A percentile compares a stretch with the other conserved stretches of the same genome.
phyloP scores from a whole-genome alignment of 2,797 vertebrate species.

The Sciaenops ocellatus region DNA sequence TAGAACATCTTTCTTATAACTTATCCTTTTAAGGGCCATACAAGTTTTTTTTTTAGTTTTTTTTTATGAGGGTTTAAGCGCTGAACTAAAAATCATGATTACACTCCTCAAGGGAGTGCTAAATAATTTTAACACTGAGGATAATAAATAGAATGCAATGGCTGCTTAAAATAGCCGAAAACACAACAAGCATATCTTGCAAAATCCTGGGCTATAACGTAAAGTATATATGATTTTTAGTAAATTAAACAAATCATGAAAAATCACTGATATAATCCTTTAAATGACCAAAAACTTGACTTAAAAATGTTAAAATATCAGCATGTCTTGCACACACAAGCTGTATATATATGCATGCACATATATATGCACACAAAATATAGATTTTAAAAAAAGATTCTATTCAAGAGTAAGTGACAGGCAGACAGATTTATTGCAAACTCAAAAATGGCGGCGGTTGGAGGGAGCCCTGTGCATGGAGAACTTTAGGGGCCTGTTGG shows the following conservation, averaged over 20 bases:
- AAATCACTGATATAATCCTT: neutral
- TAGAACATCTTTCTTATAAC: too few species aligned
- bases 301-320: neutral
- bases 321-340: neutral
- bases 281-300: neutral
- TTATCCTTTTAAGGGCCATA: too few species aligned
- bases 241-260: neutral
- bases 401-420: neutral
- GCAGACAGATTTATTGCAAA: constrained; percentile 5
- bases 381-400: neutral
- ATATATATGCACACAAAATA: neutral
- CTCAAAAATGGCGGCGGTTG: constrained; percentile 17
- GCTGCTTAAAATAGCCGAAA: neutral
- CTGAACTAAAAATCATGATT: too few species aligned
- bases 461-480: constrained; percentile 25
- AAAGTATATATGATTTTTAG: neutral
- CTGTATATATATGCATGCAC: neutral
- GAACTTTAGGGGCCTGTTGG: constrained; percentile 39
- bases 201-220: neutral
- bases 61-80: too few species aligned
- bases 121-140: neutral
- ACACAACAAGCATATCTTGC: neutral
- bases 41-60: too few species aligned
- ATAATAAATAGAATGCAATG: neutral
- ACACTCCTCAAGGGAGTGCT: too few species aligned